These are phyloP conservation scores for Ptychobarbus kaznakovi DNA, from an alignment of 2,797 vertebrate genomes.

Conservation along the genomic window DNA sequence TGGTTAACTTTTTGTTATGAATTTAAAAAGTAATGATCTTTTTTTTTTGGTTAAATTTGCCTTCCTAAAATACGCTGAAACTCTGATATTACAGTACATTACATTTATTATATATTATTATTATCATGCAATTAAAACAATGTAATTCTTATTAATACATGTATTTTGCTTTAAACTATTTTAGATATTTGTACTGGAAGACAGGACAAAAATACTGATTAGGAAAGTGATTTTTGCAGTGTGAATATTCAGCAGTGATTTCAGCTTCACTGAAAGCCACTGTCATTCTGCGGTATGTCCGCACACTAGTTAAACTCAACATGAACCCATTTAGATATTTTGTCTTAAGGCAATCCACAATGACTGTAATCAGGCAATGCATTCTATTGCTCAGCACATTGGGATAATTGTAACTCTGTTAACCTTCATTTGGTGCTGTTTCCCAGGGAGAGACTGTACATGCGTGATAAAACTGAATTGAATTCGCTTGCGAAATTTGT, in stretches of 20 bases:
- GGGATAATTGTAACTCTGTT: conserved; percentile 43
- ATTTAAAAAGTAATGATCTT: no score
- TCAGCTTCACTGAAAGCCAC: neutral
- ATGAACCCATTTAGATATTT: conserved; percentile 46
- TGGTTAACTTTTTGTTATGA: neutral
- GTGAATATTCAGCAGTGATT: neutral
- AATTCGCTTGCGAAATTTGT: conserved; percentile 18
- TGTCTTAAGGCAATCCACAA: conserved; percentile 21
- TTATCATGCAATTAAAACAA: neutral
- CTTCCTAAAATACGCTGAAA: neutral
- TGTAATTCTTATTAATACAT: neutral
- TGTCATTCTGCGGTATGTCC: neutral
- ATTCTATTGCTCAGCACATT: conserved; percentile 17
- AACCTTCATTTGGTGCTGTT: conserved; percentile 36
- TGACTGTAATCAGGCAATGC: conserved; percentile 36
- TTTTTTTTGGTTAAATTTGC: neutral
- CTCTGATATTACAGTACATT: neutral
- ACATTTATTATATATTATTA: neutral
- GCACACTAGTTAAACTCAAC: conserved; percentile 16
- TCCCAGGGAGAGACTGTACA: conserved; percentile 34
- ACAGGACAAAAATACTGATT: neutral
- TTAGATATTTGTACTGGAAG: neutral
- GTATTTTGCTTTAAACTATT: neutral
- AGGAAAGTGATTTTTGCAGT: neutral
- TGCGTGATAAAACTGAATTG: conserved; percentile 29